Conservation (phyloP, 2,113 vertebrate species). For the Bombycilla garrulus region DNA sequence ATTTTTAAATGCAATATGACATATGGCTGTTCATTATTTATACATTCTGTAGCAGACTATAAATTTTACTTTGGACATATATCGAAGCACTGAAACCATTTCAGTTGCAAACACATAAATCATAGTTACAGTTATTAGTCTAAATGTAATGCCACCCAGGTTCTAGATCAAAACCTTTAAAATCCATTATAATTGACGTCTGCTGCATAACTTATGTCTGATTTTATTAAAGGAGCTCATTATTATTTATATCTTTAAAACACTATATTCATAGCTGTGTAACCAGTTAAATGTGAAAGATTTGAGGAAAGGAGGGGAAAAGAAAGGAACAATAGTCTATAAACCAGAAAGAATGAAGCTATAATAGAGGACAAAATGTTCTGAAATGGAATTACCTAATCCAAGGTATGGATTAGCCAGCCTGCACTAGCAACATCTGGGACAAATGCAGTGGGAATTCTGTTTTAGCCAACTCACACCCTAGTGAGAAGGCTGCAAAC, state of each 20-base stretch:
- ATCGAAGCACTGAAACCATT: conserved; percentile 77
- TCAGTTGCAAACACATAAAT: conserved; percentile 81
- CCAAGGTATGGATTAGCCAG: background rate
- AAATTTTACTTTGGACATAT: conserved; percentile 82
- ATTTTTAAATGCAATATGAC: conserved; percentile 80
- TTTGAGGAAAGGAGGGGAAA: background rate
- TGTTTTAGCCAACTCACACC: background rate
- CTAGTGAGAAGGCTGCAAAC: background rate
- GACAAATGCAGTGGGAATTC: background rate
- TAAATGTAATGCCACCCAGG: conserved; percentile 77
- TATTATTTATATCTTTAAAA: conserved; percentile 78
- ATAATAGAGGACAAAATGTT: background rate
- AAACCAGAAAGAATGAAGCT: background rate
- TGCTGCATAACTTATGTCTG: conserved; percentile 75
- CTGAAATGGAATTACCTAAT: conserved; percentile 17
- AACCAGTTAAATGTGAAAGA: conserved; percentile 58
- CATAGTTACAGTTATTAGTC: conserved; percentile 81
- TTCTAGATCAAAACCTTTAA: conserved; percentile 84
- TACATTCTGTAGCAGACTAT: conserved; percentile 82
- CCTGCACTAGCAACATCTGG: background rate
- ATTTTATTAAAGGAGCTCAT: conserved; percentile 79
- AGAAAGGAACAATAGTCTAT: background rate
- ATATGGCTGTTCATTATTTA: conserved; percentile 85
- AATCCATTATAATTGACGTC: conserved; percentile 78
- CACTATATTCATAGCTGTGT: conserved; percentile 48